Conservation (phyloP, 2,888 invertebrate genomes). For the Cinara cedri region DNA sequence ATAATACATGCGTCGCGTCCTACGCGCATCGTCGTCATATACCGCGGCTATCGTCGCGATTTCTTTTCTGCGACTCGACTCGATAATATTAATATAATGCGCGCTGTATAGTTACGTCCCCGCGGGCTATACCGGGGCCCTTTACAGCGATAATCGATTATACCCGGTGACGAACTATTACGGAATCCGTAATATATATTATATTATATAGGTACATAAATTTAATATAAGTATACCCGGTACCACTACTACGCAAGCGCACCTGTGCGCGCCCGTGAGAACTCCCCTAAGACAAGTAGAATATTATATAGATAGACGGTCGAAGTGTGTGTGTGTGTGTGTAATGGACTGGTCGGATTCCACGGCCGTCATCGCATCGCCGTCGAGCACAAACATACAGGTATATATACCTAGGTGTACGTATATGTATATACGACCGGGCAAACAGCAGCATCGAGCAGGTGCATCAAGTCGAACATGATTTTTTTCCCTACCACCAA, state of each 20-base stretch:
- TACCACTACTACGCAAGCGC: background rate
- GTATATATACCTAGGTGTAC: background rate
- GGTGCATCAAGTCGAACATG: conserved; percentile 55
- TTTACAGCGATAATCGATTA: conserved; percentile 28
- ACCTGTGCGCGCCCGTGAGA: conserved; percentile 48
- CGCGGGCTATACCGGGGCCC: conserved; percentile 8
- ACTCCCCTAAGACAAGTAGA: conserved; percentile 15
- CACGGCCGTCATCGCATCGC: conserved; percentile 20
- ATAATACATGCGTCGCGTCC: too few relatives aligned
- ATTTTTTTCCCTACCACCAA: conserved; percentile 41
- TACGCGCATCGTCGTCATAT: too few relatives aligned
- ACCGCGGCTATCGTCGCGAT: background rate
- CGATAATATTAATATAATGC: background rate
- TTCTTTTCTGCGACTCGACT: background rate
- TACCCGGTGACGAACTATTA: too few relatives aligned
- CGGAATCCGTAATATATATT: too few relatives aligned
- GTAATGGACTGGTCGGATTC: conserved; percentile 46
- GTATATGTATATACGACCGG: conserved; percentile 1
- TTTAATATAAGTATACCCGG: too few relatives aligned
- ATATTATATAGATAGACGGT: too few relatives aligned
- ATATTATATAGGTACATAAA: too few relatives aligned
- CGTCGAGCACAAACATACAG: background rate
- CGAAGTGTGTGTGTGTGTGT: conserved; percentile 1
- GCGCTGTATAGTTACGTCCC: background rate
- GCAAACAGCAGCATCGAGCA: conserved; percentile 42